Evolutionary conservation across 2,888 invertebrate genomes (phyloP).

Genomic region (Sinhomidia bicolor): DNA sequence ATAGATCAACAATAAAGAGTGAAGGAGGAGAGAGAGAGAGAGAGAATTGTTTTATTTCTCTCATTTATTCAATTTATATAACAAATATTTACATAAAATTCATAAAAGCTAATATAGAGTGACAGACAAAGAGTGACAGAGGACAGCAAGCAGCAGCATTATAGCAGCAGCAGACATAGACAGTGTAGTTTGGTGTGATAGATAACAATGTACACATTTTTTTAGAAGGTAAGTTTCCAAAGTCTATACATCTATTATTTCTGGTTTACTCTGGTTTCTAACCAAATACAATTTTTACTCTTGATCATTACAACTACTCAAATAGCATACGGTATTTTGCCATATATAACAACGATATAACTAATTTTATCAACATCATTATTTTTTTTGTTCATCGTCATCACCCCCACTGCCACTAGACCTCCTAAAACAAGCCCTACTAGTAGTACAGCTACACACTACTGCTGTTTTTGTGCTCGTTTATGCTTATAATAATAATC

Average conservation of each 20-base stretch:
- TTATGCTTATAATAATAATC: constrained; percentile 18
- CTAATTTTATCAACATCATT: constrained; percentile 57
- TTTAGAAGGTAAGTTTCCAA: neutral
- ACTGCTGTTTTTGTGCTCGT: constrained; percentile 10
- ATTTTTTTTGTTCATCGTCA: constrained; percentile 47
- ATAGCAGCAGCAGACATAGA: neutral
- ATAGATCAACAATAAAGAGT: neutral
- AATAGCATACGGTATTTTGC: no score
- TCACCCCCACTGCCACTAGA: constrained; percentile 12
- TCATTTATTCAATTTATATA: constrained; percentile 48
- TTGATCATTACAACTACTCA: neutral
- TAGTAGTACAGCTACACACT: neutral
- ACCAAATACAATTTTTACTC: constrained; percentile 42
- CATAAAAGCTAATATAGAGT: neutral
- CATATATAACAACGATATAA: no score
- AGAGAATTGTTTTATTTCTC: constrained; percentile 40
- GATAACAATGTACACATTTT: no score
- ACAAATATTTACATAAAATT: constrained; percentile 52
- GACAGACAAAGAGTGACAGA: neutral
- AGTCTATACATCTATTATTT: neutral
- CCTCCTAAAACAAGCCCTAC: constrained; percentile 25
- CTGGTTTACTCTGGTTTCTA: constrained; percentile 29
- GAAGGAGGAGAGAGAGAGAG: neutral
- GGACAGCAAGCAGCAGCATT: neutral
- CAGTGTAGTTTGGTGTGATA: no score